These are phyloP conservation scores for Prunella himalayana DNA, from an alignment of 2,113 vertebrate species.

Conservation along the genomic window DNA sequence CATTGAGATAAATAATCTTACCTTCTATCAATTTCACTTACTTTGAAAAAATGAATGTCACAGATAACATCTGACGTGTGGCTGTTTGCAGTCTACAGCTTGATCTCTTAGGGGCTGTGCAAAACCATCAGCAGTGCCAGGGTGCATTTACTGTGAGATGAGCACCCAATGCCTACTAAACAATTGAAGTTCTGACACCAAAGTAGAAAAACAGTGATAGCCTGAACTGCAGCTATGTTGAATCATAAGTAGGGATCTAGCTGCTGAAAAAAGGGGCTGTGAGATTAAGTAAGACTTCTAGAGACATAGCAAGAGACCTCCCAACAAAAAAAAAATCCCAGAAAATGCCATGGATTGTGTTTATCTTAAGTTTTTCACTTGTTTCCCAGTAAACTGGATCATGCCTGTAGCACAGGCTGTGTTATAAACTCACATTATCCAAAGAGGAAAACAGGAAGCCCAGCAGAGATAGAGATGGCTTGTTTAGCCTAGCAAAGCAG, in stretches of 20 bases:
- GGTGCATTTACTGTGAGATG: not conserved
- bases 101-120: not conserved
- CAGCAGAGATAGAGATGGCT: not conserved
- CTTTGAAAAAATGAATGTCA: not conserved
- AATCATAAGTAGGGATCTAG: not conserved
- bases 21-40: not conserved
- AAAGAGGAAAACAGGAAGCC: not conserved
- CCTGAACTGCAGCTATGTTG: not conserved
- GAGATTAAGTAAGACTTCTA: not conserved
- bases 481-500: not conserved
- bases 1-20: not conserved
- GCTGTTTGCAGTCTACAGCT: not conserved
- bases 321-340: not conserved
- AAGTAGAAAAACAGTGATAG: not conserved
- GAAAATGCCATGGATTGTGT: not conserved
- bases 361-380: not conserved
- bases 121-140: not conserved
- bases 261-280: not conserved
- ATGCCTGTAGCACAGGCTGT: not conserved
- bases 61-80: not conserved
- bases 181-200: not conserved
- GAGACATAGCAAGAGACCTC: not conserved
- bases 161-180: not conserved
- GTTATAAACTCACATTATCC: not conserved
- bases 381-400: not conserved